Conservation (phyloP, 2,113 vertebrate genomes). For the Paraplagusia blochii region DNA sequence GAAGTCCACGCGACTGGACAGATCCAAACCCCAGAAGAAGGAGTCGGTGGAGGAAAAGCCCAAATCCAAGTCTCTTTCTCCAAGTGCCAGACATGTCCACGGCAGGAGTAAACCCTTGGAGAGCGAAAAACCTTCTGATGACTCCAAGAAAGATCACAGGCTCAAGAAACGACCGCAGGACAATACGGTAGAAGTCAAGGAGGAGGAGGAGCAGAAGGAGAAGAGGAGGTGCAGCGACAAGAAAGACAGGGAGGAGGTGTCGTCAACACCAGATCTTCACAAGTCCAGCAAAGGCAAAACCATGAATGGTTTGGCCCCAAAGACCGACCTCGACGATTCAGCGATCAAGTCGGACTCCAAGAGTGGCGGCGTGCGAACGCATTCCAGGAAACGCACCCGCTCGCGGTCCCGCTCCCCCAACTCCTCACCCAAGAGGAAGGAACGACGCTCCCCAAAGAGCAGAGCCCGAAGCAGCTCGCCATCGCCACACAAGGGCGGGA, state of each 20-base stretch:
- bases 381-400: constrained; percentile 85
- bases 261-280: constrained; percentile 76
- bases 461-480: constrained; percentile 81
- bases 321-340: constrained; percentile 70
- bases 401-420: constrained; percentile 86
- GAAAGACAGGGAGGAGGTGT: constrained; percentile 83
- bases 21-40: constrained; percentile 76
- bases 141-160: constrained; percentile 87
- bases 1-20: constrained; percentile 80
- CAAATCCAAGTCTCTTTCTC: constrained; percentile 86
- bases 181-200: constrained; percentile 81
- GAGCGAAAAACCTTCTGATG: constrained; percentile 76
- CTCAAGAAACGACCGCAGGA: constrained; percentile 86
- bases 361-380: constrained; percentile 60
- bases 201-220: constrained; percentile 59
- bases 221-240: constrained; percentile 85
- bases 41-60: constrained; percentile 77
- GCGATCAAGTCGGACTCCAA: constrained; percentile 23
- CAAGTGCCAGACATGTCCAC: constrained; percentile 77
- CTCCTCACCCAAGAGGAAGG: constrained; percentile 87
- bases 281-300: constrained; percentile 82
- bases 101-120: constrained; percentile 78
- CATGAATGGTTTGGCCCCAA: constrained; percentile 83
- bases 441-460: constrained; percentile 87
- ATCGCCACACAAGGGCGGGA: constrained; percentile 80